Conservation (phyloP, 2,113 vertebrate genomes). For the Anolis sagrei region DNA sequence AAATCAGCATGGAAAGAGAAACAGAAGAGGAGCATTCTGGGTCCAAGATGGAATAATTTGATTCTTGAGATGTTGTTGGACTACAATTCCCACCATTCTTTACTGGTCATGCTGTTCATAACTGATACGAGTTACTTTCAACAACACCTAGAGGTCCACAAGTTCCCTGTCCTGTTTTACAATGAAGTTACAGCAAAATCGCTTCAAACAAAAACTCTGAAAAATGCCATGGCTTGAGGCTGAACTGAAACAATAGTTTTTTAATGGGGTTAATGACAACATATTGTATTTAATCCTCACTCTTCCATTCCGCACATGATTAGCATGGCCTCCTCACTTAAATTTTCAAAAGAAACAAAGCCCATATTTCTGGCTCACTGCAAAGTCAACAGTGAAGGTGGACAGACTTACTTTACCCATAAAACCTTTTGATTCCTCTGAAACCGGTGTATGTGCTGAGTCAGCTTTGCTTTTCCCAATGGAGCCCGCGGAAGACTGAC, state of each 20-base stretch:
- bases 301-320: neutral
- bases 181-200: neutral
- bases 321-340: neutral
- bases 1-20: neutral
- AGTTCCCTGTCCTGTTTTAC: neutral
- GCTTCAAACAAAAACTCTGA: neutral
- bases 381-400: neutral
- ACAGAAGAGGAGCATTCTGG: neutral
- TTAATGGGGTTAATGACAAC: neutral
- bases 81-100: too few species aligned
- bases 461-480: neutral
- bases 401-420: neutral
- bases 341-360: neutral
- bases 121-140: too few species aligned
- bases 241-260: neutral
- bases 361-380: neutral
- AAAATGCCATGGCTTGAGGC: neutral
- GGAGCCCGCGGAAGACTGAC: accelerated
- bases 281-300: neutral
- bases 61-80: too few species aligned
- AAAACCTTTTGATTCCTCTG: neutral
- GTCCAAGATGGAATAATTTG: too few species aligned
- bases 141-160: too few species aligned
- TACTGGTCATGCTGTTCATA: too few species aligned
- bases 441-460: neutral